Conservation (phyloP, 1,140 invertebrate species). For the Dendroctonus valens region DNA sequence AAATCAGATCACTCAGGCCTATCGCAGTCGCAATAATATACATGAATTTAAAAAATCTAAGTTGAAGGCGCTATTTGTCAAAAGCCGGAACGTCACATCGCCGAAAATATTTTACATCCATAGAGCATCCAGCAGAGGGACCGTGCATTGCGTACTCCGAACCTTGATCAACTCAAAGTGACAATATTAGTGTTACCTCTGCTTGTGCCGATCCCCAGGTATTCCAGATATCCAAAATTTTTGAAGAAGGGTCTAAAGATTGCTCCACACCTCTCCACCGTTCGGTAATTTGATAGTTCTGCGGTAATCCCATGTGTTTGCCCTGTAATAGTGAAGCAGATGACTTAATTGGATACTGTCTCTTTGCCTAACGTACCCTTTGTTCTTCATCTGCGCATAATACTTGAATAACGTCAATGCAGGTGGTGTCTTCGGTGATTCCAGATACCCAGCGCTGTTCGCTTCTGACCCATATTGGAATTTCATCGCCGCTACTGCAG, state of each 20-base stretch:
- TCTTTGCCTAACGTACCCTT: constrained; percentile 38
- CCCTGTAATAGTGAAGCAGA: constrained; percentile 42
- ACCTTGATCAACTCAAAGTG: too few relatives aligned
- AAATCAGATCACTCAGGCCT: too few relatives aligned
- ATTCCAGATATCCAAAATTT: constrained; percentile 70
- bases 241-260: constrained; percentile 64
- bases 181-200: constrained; percentile 55
- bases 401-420: constrained; percentile 72
- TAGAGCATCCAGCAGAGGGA: too few relatives aligned
- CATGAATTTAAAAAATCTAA: too few relatives aligned
- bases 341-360: constrained; percentile 3
- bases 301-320: constrained; percentile 42
- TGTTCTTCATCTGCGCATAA: constrained; percentile 55
- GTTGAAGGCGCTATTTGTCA: too few relatives aligned
- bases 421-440: constrained; percentile 71
- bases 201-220: constrained; percentile 72
- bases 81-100: too few relatives aligned
- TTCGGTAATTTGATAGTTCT: constrained; percentile 63
- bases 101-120: too few relatives aligned
- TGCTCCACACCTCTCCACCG: constrained; percentile 68
- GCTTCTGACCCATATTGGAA: constrained; percentile 75
- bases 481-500: constrained; percentile 57
- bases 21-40: too few relatives aligned
- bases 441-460: constrained; percentile 78
- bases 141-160: too few relatives aligned